Evolutionary conservation across 2,113 vertebrate species (phyloP), one percentile per base, ranked within the genome.

Genomic region (Corvus cornix): DNA sequence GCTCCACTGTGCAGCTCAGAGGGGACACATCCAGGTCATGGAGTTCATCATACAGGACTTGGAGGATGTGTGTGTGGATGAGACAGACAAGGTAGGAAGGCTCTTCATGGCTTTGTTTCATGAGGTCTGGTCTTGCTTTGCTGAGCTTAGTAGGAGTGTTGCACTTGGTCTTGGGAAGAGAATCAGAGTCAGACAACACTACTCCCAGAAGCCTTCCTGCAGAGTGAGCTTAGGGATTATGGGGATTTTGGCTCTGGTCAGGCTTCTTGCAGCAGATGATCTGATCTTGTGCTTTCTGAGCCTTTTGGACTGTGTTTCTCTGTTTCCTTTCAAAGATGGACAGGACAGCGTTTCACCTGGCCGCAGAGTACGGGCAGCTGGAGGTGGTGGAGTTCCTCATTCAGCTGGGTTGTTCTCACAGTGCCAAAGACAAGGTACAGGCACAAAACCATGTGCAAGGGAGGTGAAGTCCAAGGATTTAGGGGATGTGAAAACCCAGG

Each of bases 1-100:
- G 77, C 97, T 99, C 75, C 99, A 99, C 94, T 99, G 99, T 59
- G 98, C 98, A 1, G 98, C 98, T 51, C 98, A 98, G 93, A 98
- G 98, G 83, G 99, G 99, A 46, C 99, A 99, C 49, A 46, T 98
- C 77, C 96, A 13, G 2, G 89, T 99, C 39, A 88, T 99, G 84
- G 97, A 98, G 39, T 99, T 98, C 93, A 96, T 99, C 59, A 97
- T 98, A 98, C 99, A 99, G 86, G 97, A 99, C 87, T 98, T 99
- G 55, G 99, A 99, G 52, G 97, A 98, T 1, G n/a, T 98, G 56
- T 83, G 73, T 81, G 95, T 99, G 74, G 98, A 99, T 96, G 94
- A 73, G 75, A 87, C 76, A 39, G 98, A 99, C 95, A 98, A 99
- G 98, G 99, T 99, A 88, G 30, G 58, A 93, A 92, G 17, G 41